Evolutionary conservation across 1,140 invertebrate genomes (phyloP).

Genomic region (Drosophila melanica): DNA sequence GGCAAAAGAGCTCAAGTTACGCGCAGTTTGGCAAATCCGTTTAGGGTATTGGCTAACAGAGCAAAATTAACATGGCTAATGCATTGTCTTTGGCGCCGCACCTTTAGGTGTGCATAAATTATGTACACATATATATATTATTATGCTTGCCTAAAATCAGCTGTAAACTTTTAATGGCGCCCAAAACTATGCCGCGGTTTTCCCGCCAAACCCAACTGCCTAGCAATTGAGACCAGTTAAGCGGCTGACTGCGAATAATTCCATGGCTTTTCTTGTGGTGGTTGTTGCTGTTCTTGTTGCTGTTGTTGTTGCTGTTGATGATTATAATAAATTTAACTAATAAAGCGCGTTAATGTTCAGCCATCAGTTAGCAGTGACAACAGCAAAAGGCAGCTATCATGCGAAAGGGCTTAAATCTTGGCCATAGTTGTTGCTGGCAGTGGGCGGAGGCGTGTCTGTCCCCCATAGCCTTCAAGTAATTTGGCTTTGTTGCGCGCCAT

Average conservation of each 20-base stretch:
- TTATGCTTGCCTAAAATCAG: slow-evolving; percentile 7
- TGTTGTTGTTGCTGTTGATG: slow-evolving; percentile 35
- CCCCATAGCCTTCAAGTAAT: slow-evolving; percentile 25
- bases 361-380: slow-evolving; percentile 65
- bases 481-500: slow-evolving; percentile 36
- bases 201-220: slow-evolving; percentile 33
- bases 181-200: slow-evolving; percentile 64
- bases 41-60: slow-evolving; percentile 29
- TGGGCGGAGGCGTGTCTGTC: background rate
- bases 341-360: slow-evolving; percentile 77
- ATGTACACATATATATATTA: slow-evolving; percentile 41
- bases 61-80: slow-evolving; percentile 72
- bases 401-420: slow-evolving; percentile 30
- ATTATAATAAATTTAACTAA: slow-evolving; percentile 81
- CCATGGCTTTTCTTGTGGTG: slow-evolving; percentile 1
- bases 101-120: slow-evolving; percentile 76
- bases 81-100: slow-evolving; percentile 51
- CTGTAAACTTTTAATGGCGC: slow-evolving; percentile 44
- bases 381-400: slow-evolving; percentile 7
- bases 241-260: background rate
- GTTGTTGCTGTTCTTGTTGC: slow-evolving; percentile 11
- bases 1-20: slow-evolving; percentile 30
- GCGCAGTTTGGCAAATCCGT: slow-evolving; percentile 39
- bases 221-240: slow-evolving; percentile 42
- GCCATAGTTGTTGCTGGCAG: no score